Base-by-base conservation (phyloP, 1,140 invertebrate genomes). In the Drosophila ironensis region DNA sequence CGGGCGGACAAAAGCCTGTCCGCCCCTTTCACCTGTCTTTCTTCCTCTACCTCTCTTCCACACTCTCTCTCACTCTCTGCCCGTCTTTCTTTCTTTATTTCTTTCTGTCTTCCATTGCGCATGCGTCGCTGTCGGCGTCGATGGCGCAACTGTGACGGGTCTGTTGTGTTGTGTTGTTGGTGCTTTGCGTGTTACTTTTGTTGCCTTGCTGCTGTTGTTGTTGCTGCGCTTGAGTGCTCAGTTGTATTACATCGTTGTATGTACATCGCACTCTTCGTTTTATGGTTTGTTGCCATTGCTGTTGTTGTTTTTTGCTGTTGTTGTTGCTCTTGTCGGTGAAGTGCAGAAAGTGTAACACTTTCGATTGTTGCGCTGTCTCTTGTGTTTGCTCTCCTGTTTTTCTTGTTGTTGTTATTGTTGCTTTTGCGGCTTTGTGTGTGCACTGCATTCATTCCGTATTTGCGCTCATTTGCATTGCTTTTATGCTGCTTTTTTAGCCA, bases 261-360 rank as follows among this genome's bases (percentile, higher is more conserved):
- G 50, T 71, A 42, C 54, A 51, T 82, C 72, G 77, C 68, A 76
- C 72, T 76, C 57, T 81, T 72, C 33, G 63, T 76, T 82, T 81
- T 82, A 82, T 82, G 68, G 77, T 70, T 82, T 53, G 54, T 82
- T 68, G 51, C 37, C 68, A 50, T 61, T 60, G 56, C 68, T 69
- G 51, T 72, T 76, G 60, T 76, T 30, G 47, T 50, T 70, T 75
- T 22, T 40, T 40, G 38, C 16, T 53, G 46, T 35, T 54, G 56
- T 69, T 64, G 45, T 52, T 67, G 66, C 64, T 82, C 54, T 48
- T 82, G 67, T 66, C 54, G 73, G 42, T 78, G 74, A 75, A 84
- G 80, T 84, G 80, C 80, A 84, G 80, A 84, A 84, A 84, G 80
- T 84, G 80, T 84, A 84, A 84, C 80, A 84, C 80, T 84, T 84